phyloP scores from a whole-genome alignment of 2,888 invertebrate genomes.

The Allacma fusca region DNA sequence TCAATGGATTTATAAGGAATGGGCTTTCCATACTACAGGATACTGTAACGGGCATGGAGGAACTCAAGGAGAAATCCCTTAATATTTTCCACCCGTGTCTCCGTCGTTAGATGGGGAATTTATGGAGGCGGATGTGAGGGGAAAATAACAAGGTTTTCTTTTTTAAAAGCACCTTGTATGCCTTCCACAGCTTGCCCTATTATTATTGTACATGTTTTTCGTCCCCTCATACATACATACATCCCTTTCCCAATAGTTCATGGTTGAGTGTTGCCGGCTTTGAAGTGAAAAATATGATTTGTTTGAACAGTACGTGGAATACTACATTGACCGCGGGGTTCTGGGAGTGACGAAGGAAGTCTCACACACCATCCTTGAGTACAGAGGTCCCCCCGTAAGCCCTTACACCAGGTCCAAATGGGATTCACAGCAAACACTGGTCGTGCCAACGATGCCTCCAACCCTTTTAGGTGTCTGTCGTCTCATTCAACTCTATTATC shows the following conservation, averaged over 20 bases:
- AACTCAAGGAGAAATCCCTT: not conserved
- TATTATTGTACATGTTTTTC: too few relatives aligned
- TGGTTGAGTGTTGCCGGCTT: too few relatives aligned
- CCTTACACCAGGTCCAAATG: constrained; percentile 73
- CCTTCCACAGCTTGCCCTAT: too few relatives aligned
- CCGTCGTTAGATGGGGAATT: not conserved
- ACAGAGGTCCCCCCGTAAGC: constrained; percentile 72
- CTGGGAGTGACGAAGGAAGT: constrained; percentile 76
- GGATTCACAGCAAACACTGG: constrained; percentile 73
- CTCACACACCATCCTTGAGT: constrained; percentile 75
- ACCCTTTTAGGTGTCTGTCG: constrained; percentile 77
- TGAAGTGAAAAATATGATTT: too few relatives aligned
- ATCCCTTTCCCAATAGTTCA: too few relatives aligned
- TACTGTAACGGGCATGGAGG: too few relatives aligned
- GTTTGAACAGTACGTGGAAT: constrained; percentile 74
- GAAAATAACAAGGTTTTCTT: too few relatives aligned
- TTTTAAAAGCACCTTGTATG: too few relatives aligned
- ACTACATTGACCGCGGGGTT: constrained; percentile 78
- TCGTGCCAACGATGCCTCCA: constrained; percentile 78
- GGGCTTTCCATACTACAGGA: too few relatives aligned
- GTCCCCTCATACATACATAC: too few relatives aligned
- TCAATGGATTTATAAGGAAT: too few relatives aligned
- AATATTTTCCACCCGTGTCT: not conserved
- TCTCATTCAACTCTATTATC: constrained; percentile 76
- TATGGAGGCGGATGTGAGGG: not conserved